Percentiles rank a stretch among this genome's conserved stretches.
phyloP scores from a whole-genome alignment of 1,140 invertebrate genomes.

The Rhopalosiphum maidis region DNA sequence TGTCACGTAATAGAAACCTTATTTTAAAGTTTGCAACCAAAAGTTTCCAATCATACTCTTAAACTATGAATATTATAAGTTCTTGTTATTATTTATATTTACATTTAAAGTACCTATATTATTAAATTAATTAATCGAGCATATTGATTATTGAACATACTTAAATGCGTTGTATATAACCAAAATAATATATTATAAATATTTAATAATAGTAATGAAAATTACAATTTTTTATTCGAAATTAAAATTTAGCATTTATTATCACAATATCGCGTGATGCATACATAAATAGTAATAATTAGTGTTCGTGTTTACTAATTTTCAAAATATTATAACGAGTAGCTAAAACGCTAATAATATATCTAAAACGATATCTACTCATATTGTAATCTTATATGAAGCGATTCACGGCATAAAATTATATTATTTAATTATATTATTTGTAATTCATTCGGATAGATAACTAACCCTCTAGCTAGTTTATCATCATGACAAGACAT shows the following conservation, averaged over 20 bases:
- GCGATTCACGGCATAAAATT: not conserved
- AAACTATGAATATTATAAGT: not conserved
- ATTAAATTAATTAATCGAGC: not conserved
- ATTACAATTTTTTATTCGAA: not conserved
- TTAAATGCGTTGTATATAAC: not conserved
- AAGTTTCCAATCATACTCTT: not conserved
- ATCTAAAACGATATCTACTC: not conserved
- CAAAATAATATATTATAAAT: not conserved
- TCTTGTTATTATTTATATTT: not conserved
- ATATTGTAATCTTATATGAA: not conserved
- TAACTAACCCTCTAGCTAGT: not conserved
- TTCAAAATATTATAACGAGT: not conserved
- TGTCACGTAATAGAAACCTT: not conserved
- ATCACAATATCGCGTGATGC: not conserved
- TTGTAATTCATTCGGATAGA: not conserved
- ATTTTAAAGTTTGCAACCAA: not conserved
- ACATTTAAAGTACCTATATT: not conserved
- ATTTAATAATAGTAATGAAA: not conserved
- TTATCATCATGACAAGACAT: not conserved
- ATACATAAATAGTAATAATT: not conserved
- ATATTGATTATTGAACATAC: not conserved
- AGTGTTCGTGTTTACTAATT: not conserved
- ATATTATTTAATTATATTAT: not conserved
- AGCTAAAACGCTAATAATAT: not conserved
- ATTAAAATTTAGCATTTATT: not conserved